Evolutionary conservation across 2,888 invertebrate species (phyloP), one percentile per base, ranked within the genome.

Genomic region (Biston stratarius): DNA sequence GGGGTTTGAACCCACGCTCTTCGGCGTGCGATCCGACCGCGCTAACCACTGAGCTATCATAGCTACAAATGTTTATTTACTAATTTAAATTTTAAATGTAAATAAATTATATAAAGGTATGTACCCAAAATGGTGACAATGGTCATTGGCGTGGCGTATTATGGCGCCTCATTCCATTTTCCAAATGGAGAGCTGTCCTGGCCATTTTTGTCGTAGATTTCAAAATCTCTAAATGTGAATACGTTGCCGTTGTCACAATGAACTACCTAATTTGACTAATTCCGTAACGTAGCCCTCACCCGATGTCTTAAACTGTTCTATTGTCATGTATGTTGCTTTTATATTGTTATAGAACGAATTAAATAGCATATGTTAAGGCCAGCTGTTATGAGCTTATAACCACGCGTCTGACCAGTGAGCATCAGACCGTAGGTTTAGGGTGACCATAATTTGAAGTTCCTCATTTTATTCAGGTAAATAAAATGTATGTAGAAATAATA

Each of bases 401-500:
- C 72, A 73, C 70, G 63, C 67, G 66, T 52, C 63, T 64, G 55
- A 67, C 71, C 58, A 62, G 58, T 67, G 67, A 34, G 71, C 77
- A 75, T 34, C 73, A 72, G 75, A 79, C 76, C 79, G 71, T 77
- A 66, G 42, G 36, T 34, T 64, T 69, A 60, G 68, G 72, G 76
- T 74, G 53, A 49, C 70, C 62, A 71, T 59, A 12, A 38, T 33
- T 51, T 33, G 2, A 10, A 40, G 24, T 24, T 24, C 3, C 3
- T 2, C 24, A 24, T 24, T 24, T 24, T 24, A 24, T 24, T 24
- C 24, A 1, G 24, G 3, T 24, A 24, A 24, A 24, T n/a, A n/a
- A n/a, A n/a, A n/a, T n/a, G n/a, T n/a, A n/a, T n/a, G n/a, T n/a
- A n/a, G n/a, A n/a, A n/a, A n/a, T n/a, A n/a, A n/a, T n/a, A n/a